Conservation (phyloP, 2,888 invertebrate genomes). For the Corbicula japonica region DNA sequence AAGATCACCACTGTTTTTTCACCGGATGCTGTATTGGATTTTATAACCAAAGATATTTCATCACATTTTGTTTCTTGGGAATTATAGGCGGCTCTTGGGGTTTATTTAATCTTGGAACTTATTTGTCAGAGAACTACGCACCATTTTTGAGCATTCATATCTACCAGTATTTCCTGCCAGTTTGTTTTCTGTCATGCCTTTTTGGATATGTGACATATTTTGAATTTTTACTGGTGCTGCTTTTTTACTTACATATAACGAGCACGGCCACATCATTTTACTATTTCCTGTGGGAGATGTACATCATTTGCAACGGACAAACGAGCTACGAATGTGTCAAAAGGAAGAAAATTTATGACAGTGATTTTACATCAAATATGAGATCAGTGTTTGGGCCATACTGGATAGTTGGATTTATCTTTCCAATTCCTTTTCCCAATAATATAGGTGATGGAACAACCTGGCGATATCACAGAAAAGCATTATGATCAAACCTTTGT, state of each 20-base stretch:
- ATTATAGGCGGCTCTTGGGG: slow-evolving; percentile 71
- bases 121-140: slow-evolving; percentile 71
- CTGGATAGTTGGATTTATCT: slow-evolving; percentile 79
- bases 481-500: no score
- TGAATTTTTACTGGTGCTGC: slow-evolving; percentile 65
- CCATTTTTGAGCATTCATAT: slow-evolving; percentile 69
- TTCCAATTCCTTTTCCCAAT: slow-evolving; percentile 77
- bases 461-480: slow-evolving; percentile 69
- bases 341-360: slow-evolving; percentile 71
- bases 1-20: slow-evolving; percentile 87
- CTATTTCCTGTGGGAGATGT: slow-evolving; percentile 78
- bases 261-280: slow-evolving; percentile 69
- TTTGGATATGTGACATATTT: slow-evolving; percentile 65
- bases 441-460: slow-evolving; percentile 77
- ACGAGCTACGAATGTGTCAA: slow-evolving; percentile 81
- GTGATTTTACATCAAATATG: slow-evolving; percentile 68
- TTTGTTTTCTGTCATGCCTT: slow-evolving; percentile 66
- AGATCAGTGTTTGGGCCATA: slow-evolving; percentile 82
- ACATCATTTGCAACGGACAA: slow-evolving; percentile 76
- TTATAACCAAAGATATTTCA: slow-evolving; percentile 87
- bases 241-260: slow-evolving; percentile 71
- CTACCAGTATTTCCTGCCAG: slow-evolving; percentile 76
- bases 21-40: slow-evolving; percentile 86
- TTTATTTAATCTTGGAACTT: slow-evolving; percentile 65
- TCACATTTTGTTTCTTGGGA: slow-evolving; percentile 84